phyloP scores from a whole-genome alignment of 1,140 invertebrate genomes.

The Drosophila yakuba region DNA sequence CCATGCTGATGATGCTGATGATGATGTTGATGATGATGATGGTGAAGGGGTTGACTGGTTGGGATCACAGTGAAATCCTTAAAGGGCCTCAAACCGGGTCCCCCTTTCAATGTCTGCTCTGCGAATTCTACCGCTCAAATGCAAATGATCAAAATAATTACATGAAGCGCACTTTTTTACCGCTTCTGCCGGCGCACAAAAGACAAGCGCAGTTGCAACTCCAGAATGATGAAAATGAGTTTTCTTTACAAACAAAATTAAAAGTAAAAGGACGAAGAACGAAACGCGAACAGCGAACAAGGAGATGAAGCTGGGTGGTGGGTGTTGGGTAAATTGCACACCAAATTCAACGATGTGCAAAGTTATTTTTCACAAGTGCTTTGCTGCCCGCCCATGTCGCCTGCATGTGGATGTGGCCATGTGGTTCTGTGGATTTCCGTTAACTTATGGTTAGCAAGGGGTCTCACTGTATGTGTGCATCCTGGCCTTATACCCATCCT shows the following conservation, averaged over 20 bases:
- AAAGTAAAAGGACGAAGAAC: constrained; percentile 57
- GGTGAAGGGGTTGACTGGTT: neutral
- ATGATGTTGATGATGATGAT: constrained; percentile 1
- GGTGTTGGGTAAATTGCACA: constrained; percentile 69
- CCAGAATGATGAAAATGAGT: constrained; percentile 83
- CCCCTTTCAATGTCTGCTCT: constrained; percentile 34
- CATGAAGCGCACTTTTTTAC: constrained; percentile 72
- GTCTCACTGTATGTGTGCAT: constrained; percentile 11
- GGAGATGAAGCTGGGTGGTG: constrained; percentile 31
- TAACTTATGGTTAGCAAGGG: constrained; percentile 77
- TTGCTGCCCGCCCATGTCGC: constrained; percentile 70
- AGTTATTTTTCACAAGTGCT: constrained; percentile 83
- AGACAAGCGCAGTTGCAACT: constrained; percentile 78
- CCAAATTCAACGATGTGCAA: constrained; percentile 83
- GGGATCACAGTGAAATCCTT: constrained; percentile 38
- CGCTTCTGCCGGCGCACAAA: constrained; percentile 42
- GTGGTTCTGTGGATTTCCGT: constrained; percentile 79
- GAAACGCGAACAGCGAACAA: neutral
- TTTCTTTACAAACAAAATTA: constrained; percentile 84
- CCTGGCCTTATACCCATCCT: neutral
- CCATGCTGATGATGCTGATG: constrained; percentile 11
- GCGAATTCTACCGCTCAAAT: constrained; percentile 53
- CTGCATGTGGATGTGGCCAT: constrained; percentile 77
- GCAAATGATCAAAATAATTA: constrained; percentile 84
- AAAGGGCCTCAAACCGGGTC: constrained; percentile 18